These are phyloP conservation scores for Caenorhabditis sinica DNA, from an alignment of 2,888 invertebrate species.

Conservation along the genomic window DNA sequence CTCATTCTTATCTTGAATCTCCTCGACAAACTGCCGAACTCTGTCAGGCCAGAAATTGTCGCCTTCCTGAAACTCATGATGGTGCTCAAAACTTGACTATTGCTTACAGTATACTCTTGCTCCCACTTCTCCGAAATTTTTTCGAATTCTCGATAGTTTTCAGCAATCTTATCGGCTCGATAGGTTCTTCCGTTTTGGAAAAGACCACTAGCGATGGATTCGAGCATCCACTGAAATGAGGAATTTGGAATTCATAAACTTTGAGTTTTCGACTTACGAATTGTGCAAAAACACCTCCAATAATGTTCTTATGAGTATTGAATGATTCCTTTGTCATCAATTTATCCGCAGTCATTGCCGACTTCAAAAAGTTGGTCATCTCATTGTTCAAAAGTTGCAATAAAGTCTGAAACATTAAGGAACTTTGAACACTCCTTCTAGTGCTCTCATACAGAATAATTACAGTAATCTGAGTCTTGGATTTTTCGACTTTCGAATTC, in stretches of 20 bases:
- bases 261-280: neutral
- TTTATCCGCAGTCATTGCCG: neutral
- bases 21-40: conserved; percentile 6
- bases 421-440: no score
- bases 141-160: neutral
- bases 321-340: neutral
- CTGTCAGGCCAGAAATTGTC: conserved; percentile 9
- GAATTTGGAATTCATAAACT: no score
- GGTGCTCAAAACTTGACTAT: neutral
- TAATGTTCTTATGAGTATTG: neutral
- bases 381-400: neutral
- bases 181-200: neutral
- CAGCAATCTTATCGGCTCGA: neutral
- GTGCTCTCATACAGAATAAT: no score
- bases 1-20: neutral
- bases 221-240: neutral
- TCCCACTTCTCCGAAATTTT: neutral
- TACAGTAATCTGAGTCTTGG: no score
- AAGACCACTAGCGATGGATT: neutral
- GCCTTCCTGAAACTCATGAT: neutral
- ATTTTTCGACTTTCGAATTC: neutral
- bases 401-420: neutral
- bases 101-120: neutral
- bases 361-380: neutral
- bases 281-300: neutral